Evolutionary conservation across 2,888 invertebrate species (phyloP).

Genomic region (Globia sparganii): DNA sequence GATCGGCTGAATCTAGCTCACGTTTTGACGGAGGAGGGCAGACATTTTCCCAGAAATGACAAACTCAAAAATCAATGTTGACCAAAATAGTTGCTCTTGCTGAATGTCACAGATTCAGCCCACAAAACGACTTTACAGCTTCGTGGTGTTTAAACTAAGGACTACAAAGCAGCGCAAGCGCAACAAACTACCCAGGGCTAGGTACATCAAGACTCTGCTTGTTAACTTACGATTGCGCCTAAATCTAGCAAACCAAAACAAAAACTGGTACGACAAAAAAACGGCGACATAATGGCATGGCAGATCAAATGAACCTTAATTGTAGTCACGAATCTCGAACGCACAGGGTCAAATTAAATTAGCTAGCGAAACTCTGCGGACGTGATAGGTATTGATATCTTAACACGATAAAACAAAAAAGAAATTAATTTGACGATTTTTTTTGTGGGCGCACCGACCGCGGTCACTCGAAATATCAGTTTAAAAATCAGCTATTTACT

Average conservation of each 20-base stretch:
- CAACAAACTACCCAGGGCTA: neutral
- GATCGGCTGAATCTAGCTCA: neutral
- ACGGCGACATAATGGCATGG: neutral
- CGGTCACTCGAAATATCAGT: neutral
- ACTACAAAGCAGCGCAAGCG: neutral
- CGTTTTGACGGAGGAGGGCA: neutral
- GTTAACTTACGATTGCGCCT: neutral
- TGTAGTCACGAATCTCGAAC: neutral
- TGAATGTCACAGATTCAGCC: neutral
- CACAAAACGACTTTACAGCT: neutral
- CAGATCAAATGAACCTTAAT: neutral
- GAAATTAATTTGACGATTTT: neutral
- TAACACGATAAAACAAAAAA: neutral
- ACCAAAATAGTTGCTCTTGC: neutral
- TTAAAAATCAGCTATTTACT: neutral
- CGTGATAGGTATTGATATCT: neutral
- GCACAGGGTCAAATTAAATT: neutral
- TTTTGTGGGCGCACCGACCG: no score
- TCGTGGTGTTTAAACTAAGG: neutral
- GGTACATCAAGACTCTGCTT: neutral
- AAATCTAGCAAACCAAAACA: neutral
- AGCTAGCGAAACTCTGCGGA: neutral
- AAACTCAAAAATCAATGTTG: neutral
- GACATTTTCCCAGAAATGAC: neutral
- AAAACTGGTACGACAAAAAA: slow-evolving; percentile 9